These are phyloP conservation scores for Erethizon dorsatum DNA, from an alignment of 2,797 vertebrate genomes.

Conservation along the genomic window DNA sequence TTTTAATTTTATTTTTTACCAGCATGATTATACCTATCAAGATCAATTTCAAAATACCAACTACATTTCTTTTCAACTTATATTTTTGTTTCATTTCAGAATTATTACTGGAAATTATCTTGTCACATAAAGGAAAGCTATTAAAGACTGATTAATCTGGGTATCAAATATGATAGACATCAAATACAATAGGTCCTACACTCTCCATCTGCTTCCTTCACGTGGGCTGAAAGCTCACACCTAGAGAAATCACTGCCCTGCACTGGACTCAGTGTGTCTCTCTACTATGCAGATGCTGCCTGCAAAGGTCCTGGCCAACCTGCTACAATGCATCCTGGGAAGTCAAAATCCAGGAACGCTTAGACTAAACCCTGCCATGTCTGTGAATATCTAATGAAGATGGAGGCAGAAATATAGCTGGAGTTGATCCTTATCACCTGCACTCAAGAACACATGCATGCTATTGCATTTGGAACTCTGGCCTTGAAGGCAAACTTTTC, in stretches of 20 bases:
- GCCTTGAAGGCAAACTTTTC: not conserved
- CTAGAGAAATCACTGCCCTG: not conserved
- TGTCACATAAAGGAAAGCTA: not conserved
- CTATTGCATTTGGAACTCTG: not conserved
- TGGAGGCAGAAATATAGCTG: too few relatives aligned
- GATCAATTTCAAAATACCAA: slow-evolving; percentile 46
- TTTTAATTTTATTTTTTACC: slow-evolving; percentile 24
- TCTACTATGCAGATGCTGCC: not conserved
- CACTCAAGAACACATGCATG: not conserved
- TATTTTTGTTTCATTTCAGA: slow-evolving; percentile 34
- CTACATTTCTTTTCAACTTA: not conserved
- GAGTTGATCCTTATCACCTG: not conserved
- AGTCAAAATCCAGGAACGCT: not conserved
- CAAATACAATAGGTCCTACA: not conserved
- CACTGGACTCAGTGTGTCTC: not conserved
- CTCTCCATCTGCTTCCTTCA: not conserved
- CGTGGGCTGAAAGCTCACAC: not conserved
- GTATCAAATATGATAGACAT: not conserved
- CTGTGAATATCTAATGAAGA: not conserved
- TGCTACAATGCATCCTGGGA: not conserved
- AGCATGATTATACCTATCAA: not conserved
- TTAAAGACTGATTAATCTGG: not conserved
- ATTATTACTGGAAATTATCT: not conserved
- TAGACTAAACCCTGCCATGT: not conserved
- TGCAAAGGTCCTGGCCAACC: not conserved